Percentiles rank a stretch among this genome's conserved stretches.
phyloP scores from a whole-genome alignment of 2,888 invertebrate genomes.

The Cartodere bifasciata region DNA sequence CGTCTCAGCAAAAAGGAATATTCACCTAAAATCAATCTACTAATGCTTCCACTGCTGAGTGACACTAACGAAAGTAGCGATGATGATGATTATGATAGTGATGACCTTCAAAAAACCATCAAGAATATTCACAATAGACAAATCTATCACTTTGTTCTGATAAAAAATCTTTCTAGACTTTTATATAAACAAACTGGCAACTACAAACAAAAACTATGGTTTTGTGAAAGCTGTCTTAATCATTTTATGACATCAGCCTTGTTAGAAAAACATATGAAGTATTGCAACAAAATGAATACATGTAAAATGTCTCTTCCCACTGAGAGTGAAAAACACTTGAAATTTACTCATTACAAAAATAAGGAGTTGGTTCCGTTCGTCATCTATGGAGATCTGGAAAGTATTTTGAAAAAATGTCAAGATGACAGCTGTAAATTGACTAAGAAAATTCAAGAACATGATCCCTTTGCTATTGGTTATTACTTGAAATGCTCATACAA shows the following conservation, averaged over 20 bases:
- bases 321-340: not conserved
- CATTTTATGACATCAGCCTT: constrained; percentile 3
- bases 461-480: constrained; percentile 9
- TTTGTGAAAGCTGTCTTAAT: constrained; percentile 12
- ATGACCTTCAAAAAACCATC: constrained; percentile 4
- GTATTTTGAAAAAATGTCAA: constrained; percentile 5
- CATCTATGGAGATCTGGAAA: constrained; percentile 10
- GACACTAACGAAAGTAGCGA: constrained; percentile 8
- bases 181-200: constrained; percentile 2
- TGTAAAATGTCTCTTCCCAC: constrained; percentile 6
- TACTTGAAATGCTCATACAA: constrained; percentile 12
- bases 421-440: too few relatives aligned
- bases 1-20: constrained; percentile 4
- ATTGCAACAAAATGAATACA: constrained; percentile 9
- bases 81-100: constrained; percentile 8
- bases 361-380: constrained; percentile 10
- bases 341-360: constrained; percentile 8
- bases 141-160: constrained; percentile 11
- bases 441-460: constrained; percentile 6
- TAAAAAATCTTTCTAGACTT: constrained; percentile 3
- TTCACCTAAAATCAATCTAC: constrained; percentile 8
- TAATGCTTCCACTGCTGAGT: constrained; percentile 8
- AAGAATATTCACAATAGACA: constrained; percentile 3
- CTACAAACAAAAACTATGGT: constrained; percentile 1
- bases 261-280: constrained; percentile 1